These are phyloP conservation scores for Zygothrica quintamaculata DNA, from an alignment of 2,888 invertebrate species.

Conservation along the genomic window DNA sequence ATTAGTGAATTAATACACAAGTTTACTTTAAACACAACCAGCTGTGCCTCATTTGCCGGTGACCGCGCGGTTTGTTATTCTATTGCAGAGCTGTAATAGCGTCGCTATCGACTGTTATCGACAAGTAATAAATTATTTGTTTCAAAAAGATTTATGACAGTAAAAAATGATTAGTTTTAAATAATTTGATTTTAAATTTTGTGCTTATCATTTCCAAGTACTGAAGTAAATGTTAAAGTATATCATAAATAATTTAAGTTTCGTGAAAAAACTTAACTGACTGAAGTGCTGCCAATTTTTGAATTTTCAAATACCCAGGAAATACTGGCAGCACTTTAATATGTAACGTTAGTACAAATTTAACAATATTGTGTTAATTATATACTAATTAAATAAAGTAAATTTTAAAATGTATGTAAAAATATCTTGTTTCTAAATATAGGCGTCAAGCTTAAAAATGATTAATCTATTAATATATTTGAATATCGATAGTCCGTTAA, in stretches of 20 bases:
- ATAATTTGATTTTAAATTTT: too few relatives aligned
- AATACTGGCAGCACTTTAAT: background rate
- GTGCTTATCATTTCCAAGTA: too few relatives aligned
- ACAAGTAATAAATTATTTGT: constrained; percentile 1
- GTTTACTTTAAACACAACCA: background rate
- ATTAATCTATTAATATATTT: too few relatives aligned
- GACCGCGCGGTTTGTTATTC: constrained; percentile 40
- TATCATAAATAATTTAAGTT: background rate
- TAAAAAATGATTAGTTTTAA: background rate
- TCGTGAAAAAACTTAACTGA: constrained; percentile 1
- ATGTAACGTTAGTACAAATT: constrained; percentile 18
- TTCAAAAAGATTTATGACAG: background rate
- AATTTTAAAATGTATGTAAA: too few relatives aligned
- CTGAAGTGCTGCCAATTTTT: background rate
- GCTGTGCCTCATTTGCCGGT: constrained; percentile 26
- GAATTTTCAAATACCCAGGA: too few relatives aligned
- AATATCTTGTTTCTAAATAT: too few relatives aligned
- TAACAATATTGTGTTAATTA: background rate
- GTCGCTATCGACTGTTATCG: constrained; percentile 1
- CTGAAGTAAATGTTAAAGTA: too few relatives aligned
- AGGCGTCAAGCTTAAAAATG: too few relatives aligned
- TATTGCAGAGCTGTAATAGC: constrained; percentile 15
- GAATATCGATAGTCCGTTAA: constrained; percentile 35
- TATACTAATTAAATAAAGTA: too few relatives aligned
- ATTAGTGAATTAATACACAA: background rate